Base-by-base conservation (phyloP, 2,888 invertebrate species). In the Caenorhabditis doughertyi region DNA sequence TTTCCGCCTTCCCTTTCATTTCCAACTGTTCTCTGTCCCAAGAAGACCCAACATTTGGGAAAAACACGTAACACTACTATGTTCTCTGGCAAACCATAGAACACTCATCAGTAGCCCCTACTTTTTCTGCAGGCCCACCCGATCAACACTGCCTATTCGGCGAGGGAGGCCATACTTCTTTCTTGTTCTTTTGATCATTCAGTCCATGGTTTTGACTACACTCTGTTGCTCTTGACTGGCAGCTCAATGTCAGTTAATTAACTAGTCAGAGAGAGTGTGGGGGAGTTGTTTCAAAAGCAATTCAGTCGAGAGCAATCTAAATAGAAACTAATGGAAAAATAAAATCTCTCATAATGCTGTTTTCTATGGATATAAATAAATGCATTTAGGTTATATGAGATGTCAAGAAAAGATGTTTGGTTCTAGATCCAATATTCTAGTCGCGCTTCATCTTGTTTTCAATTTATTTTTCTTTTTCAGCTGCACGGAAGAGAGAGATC, bases 131-230 rank as follows among this genome's bases (percentile, higher is more conserved):
- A 9, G 49, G 42, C 60, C 25, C 39, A 25, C 9, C 44, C 60
- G 60, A 72, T 71, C 71, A 56, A 42, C 73, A 60, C n/a, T n/a
- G 39, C 73, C 56, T 39, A 44, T 35, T 51, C 18, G 71, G 2
- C 42, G 39, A 32, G 39, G 51, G 27, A 51, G 42, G 47, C 65
- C 64, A 49, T 64, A 64, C 42, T 58, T n/a, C n/a, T n/a, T n/a
- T n/a, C n/a, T 62, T 77, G 68, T 77, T 77, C 77, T 77, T 77
- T 77, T 77, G 77, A 68, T 77, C 77, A 53, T 51, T 42, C 42
- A 35, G 32, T 60, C 65, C 25, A 21, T 35, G 5, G 5, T 13
- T 3, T 39, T 18, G 51, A 47, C 64, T 47, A 64, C 64, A 64
- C 47, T 16, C 60, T 60, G 42, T 42, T 60, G 47, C 62, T 44